Conservation (phyloP, 53 echinoderm and acorn worm species). For the Apostichopus leukothele region DNA sequence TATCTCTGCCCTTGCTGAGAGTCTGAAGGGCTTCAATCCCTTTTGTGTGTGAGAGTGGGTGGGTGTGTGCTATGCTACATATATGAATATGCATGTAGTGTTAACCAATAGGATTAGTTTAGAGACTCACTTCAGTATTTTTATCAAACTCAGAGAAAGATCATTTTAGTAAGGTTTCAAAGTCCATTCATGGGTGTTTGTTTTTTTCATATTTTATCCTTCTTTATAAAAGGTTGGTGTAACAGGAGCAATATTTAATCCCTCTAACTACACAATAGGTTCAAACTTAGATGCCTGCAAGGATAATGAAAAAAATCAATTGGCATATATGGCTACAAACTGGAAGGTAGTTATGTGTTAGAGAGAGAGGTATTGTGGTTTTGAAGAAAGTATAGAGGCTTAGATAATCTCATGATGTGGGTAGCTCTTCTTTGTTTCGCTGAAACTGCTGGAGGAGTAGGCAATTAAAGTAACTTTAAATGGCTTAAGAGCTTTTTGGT, state of each 20-base stretch:
- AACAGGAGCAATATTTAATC: neutral
- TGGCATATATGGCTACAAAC: neutral
- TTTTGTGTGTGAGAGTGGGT: neutral
- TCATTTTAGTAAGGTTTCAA: slow-evolving; percentile 12
- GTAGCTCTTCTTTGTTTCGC: neutral
- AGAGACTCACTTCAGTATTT: neutral
- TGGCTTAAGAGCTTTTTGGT: neutral
- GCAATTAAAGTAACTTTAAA: neutral
- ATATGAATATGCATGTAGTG: slow-evolving; percentile 11
- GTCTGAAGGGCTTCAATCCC: neutral
- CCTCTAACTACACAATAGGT: neutral
- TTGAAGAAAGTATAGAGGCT: neutral
- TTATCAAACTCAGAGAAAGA: neutral
- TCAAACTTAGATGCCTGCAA: neutral
- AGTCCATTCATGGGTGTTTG: slow-evolving; percentile 30
- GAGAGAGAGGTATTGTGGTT: neutral
- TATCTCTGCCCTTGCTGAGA: neutral
- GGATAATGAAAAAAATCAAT: neutral
- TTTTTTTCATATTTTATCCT: neutral
- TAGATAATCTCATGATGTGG: neutral
- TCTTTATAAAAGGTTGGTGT: neutral
- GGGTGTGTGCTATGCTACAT: neutral
- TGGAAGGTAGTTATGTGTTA: neutral
- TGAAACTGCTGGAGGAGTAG: neutral
- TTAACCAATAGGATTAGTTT: slow-evolving; percentile 38